Base-by-base conservation (phyloP, 2,113 vertebrate species). In the Ifrita kowaldi region DNA sequence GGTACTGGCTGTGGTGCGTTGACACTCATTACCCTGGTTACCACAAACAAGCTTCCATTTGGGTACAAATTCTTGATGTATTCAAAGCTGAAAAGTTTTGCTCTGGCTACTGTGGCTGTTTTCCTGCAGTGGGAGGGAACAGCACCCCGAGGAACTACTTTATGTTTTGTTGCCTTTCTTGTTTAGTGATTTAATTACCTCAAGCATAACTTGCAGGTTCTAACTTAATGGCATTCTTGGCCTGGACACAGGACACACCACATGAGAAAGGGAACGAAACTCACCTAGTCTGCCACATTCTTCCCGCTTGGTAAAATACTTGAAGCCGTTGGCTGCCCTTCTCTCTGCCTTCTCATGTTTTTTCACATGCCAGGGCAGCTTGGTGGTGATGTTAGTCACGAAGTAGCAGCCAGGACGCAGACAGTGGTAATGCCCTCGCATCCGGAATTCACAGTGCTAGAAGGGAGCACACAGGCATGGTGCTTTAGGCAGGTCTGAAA, bases 361-460 rank as follows among this genome's bases (percentile, higher is more conserved):
- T 92, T 99, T 99, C 90, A 99, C 90, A 32, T 99, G 99, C 99
- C 99, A 99, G 9, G 99, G 99, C 94, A 99, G 98, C 97, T 99
- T 99, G 97, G 99, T 99, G 97, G 99, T 99, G 98, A 99, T 99
- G 98, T 99, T 99, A 79, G 99, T 99, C 96, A 99, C 99, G 3
- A 99, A 99, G 97, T 95, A 99, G 98, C 99, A 99, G 98, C 98
- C 98, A 0, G 98, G 98, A 59, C 99, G 98, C 90, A 99, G 98
- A 91, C 99, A 99, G 98, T 99, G 99, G 98, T 99, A 99, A 97
- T 99, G 99, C 42, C 99, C 99, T 16, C 99, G 98, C 99, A 99
- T 99, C 84, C 99, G 98, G 98, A 99, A 99, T 97, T 99, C 99
- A 59, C 99, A 99, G 98, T 99, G 99, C 99, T 99, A 82, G 4